Evolutionary conservation across 2,888 invertebrate species (phyloP).

Genomic region (Podotricha telesiphe): DNA sequence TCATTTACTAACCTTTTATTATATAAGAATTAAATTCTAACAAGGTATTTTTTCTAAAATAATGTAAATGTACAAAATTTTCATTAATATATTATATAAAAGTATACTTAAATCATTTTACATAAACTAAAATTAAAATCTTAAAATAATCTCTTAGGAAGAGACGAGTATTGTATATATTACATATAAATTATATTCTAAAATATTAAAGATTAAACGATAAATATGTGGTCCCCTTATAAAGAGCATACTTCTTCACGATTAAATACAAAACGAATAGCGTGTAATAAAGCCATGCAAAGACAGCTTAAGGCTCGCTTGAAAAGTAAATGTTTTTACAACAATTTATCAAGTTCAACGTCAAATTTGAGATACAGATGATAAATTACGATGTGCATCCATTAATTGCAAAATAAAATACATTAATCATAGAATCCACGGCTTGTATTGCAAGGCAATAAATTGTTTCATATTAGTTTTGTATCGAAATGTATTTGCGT

Average conservation of each 20-base stretch:
- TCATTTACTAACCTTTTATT: conserved; percentile 4
- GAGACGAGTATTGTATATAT: no score
- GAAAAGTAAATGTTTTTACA: conserved; percentile 14
- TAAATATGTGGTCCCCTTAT: no score
- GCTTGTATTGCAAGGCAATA: conserved; percentile 11
- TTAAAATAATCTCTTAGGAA: no score
- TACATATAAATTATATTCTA: not conserved
- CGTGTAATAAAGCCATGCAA: not conserved
- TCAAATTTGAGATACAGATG: conserved; percentile 28
- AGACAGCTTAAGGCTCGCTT: not conserved
- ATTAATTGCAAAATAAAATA: conserved; percentile 27
- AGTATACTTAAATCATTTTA: not conserved
- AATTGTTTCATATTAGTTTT: conserved; percentile 17
- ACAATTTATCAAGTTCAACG: conserved; percentile 26
- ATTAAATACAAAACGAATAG: not conserved
- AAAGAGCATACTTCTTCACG: not conserved
- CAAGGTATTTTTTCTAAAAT: not conserved
- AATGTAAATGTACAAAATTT: not conserved
- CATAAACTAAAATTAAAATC: no score
- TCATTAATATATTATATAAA: not conserved
- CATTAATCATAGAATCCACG: conserved; percentile 27
- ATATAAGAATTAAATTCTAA: not conserved
- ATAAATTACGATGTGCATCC: conserved; percentile 22
- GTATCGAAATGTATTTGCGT: conserved; percentile 13
- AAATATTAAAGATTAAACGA: not conserved